Base-by-base conservation (phyloP, 1,140 invertebrate species). In the Coboldia fuscipes region DNA sequence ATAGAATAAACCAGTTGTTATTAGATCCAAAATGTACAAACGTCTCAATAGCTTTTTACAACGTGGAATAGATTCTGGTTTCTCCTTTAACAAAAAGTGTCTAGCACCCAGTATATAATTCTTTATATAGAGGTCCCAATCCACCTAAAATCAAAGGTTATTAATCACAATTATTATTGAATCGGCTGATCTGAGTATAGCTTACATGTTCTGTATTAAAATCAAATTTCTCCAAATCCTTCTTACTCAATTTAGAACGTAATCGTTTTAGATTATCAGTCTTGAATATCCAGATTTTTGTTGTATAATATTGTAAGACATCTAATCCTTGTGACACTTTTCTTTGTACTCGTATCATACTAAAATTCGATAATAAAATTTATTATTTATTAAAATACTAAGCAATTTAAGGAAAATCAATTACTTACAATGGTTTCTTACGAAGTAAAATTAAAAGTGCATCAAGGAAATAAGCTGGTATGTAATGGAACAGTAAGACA, bases 261-360 rank as follows among this genome's bases (percentile, higher is more conserved):
- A 93, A 45, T 40, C 70, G 47, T 39, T 57, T 54, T 37, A 82
- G 63, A 33, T 72, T 72, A 4, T 80, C 70, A 39, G 80, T 82
- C 27, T 53, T 58, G 50, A 90, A 92, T 28, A 64, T 58, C 84
- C 84, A 92, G 43, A 77, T 62, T 45, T 77, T 72, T 2, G 71
- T 81, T 4, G 83, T 89, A 48, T 90, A 93, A 51, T 82, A 90
- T 43, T 85, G 72, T 0, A 92, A 51, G 1, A 77, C 56, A 36
- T 66, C 56, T 0, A 78, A 39, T 0, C 75, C 75, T 23, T 57
- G 58, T 6, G 61, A 63, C 5, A 79, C 62, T 30, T 65, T 65
- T 12, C 65, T 63, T 50, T 79, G 75, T 4, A 70, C 60, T 39
- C 63, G 63, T 0, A 79, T 60, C 57, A 80, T 61, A 43, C 71